These are phyloP conservation scores for Lasiommata megera DNA, from an alignment of 2,888 invertebrate species.

Conservation along the genomic window DNA sequence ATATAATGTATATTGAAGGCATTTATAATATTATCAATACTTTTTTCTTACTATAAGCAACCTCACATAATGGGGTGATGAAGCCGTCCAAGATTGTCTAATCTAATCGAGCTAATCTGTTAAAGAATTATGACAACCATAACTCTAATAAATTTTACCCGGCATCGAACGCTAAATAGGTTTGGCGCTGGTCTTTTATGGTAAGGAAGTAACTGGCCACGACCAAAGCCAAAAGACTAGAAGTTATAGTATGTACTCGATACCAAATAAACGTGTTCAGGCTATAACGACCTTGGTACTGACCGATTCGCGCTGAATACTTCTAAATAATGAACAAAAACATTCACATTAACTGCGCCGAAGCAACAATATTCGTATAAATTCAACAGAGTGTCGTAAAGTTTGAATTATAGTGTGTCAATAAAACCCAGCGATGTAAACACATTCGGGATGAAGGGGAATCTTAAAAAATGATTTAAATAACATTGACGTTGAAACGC, in stretches of 20 bases:
- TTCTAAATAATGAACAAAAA: conserved; percentile 26
- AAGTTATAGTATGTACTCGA: no score
- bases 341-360: conserved; percentile 8
- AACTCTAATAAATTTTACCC: no score
- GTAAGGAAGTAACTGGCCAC: no score
- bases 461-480: conserved; percentile 67
- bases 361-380: conserved; percentile 38
- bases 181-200: no score
- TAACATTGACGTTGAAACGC: conserved; percentile 60
- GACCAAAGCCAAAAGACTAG: no score
- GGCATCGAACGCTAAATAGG: no score
- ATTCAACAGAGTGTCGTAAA: conserved; percentile 53
- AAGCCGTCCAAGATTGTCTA: no score
- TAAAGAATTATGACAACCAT: no score
- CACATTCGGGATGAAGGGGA: conserved; percentile 41
- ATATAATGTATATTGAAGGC: not conserved
- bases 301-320: conserved; percentile 24
- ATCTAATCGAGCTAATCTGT: no score
- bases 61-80: no score
- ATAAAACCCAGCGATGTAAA: conserved; percentile 52
- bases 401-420: conserved; percentile 54
- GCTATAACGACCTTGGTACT: conserved; percentile 24
- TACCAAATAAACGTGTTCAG: conserved; percentile 12
- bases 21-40: not conserved
- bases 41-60: no score